Conservation (phyloP, 1,140 invertebrate genomes). For the Oscheius sp. region DNA sequence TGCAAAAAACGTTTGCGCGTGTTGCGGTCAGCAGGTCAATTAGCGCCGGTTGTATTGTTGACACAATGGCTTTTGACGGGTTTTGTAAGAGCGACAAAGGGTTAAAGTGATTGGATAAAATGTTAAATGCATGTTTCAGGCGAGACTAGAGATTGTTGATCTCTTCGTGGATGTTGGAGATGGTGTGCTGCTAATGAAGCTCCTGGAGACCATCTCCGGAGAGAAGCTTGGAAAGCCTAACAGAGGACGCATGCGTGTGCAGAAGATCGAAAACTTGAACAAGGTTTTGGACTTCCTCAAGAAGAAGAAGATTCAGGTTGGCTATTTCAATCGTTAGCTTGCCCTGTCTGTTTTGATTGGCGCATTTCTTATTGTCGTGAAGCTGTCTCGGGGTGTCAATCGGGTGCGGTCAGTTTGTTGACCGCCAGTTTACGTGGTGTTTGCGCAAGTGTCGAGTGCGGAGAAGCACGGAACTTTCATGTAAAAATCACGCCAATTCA, state of each 20-base stretch:
- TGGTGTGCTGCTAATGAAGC: slow-evolving; percentile 88
- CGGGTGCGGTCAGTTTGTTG: slow-evolving; percentile 4
- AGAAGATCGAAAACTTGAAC: slow-evolving; percentile 99
- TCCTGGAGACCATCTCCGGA: slow-evolving; percentile 97
- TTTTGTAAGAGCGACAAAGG: background rate
- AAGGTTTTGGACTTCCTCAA: slow-evolving; percentile 94
- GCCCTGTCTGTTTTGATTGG: background rate
- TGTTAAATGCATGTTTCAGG: too few species aligned
- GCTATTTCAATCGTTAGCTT: background rate
- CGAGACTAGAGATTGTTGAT: slow-evolving; percentile 92
- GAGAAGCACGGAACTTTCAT: background rate
- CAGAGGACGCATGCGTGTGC: slow-evolving; percentile 89
- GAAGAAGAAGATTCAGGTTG: slow-evolving; percentile 63
- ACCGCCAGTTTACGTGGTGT: slow-evolving; percentile 6
- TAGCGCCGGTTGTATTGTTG: too few species aligned
- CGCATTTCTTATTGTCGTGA: background rate
- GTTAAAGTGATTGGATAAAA: background rate
- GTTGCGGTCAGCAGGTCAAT: too few species aligned
- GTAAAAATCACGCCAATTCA: background rate
- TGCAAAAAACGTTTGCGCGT: too few species aligned
- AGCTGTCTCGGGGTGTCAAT: slow-evolving; percentile 9
- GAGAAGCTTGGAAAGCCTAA: slow-evolving; percentile 95
- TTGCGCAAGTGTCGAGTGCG: slow-evolving; percentile 5
- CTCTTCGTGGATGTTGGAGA: slow-evolving; percentile 92
- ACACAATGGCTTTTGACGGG: too few species aligned